A percentile compares a stretch with the other conserved stretches of the same genome.
Conservation (phyloP, 2,888 invertebrate species). For the Callosobruchus maculatus region DNA sequence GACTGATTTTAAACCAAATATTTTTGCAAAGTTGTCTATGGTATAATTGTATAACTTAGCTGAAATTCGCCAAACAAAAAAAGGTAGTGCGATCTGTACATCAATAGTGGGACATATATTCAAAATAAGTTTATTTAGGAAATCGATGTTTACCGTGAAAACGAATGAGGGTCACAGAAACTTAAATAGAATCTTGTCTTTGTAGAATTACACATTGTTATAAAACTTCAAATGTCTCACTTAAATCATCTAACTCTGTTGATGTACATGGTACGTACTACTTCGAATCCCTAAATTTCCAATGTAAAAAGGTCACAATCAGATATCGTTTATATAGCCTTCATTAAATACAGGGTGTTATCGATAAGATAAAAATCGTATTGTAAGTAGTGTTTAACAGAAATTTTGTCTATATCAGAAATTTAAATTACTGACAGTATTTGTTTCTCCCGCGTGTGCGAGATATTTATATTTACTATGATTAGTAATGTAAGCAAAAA, state of each 20-base stretch:
- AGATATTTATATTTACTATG: not conserved
- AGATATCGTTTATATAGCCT: not conserved
- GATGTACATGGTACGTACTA: not conserved
- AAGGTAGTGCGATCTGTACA: not conserved
- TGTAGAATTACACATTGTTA: too few species aligned
- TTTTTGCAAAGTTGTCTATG: slow-evolving; percentile 11
- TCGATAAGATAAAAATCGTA: not conserved
- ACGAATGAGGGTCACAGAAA: too few species aligned
- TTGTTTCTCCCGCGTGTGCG: not conserved
- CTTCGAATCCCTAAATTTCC: not conserved
- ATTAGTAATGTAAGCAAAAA: not conserved
- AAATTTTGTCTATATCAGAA: not conserved
- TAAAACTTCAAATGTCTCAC: not conserved
- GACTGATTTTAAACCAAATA: slow-evolving; percentile 34
- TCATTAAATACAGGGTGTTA: not conserved
- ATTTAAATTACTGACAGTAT: not conserved
- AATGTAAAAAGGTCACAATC: not conserved
- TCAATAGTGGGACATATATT: not conserved
- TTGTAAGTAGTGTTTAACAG: not conserved
- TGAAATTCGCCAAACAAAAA: not conserved
- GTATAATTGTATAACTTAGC: not conserved
- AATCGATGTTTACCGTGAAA: too few species aligned
- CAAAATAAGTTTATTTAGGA: not conserved
- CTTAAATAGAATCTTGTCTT: too few species aligned
- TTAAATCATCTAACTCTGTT: not conserved